These are phyloP conservation scores for Rhinoptilus africanus DNA, from an alignment of 2,113 vertebrate genomes.

Conservation along the genomic window DNA sequence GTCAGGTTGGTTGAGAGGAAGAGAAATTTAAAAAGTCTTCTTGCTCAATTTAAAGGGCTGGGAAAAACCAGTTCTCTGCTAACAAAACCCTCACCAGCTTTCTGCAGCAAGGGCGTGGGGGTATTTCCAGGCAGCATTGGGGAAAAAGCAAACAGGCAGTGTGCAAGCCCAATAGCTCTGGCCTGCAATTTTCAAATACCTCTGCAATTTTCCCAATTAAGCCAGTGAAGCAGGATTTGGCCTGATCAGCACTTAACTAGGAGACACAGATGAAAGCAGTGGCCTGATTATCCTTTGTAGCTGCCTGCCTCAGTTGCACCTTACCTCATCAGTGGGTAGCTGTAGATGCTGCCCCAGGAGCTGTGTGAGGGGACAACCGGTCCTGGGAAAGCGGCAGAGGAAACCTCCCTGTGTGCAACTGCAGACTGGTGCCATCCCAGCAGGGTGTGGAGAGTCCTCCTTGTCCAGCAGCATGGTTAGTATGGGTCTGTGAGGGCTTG, in stretches of 20 bases:
- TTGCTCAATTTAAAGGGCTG: not conserved
- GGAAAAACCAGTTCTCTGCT: not conserved
- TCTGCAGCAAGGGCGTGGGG: not conserved
- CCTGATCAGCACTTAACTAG: not conserved
- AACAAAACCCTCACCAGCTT: not conserved
- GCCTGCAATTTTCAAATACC: not conserved
- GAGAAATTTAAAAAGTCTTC: not conserved
- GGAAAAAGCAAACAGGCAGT: fast-evolving
- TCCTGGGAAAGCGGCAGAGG: not conserved
- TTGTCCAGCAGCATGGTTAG: not conserved
- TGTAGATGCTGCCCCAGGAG: not conserved
- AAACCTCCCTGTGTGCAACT: not conserved
- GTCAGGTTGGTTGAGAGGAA: not conserved
- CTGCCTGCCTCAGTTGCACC: not conserved
- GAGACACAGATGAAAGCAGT: not conserved
- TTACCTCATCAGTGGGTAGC: not conserved
- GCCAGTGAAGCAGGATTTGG: not conserved
- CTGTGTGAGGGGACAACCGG: no score
- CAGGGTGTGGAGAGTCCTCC: no score
- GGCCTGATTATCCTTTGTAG: no score
- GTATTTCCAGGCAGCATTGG: not conserved
- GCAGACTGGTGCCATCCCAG: not conserved
- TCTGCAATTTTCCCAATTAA: not conserved
- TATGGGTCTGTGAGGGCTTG: not conserved
- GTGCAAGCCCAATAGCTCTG: not conserved